Percentiles rank a stretch among this genome's conserved stretches.
phyloP scores from a whole-genome alignment of 2,888 invertebrate genomes.

The Fragum sueziense region DNA sequence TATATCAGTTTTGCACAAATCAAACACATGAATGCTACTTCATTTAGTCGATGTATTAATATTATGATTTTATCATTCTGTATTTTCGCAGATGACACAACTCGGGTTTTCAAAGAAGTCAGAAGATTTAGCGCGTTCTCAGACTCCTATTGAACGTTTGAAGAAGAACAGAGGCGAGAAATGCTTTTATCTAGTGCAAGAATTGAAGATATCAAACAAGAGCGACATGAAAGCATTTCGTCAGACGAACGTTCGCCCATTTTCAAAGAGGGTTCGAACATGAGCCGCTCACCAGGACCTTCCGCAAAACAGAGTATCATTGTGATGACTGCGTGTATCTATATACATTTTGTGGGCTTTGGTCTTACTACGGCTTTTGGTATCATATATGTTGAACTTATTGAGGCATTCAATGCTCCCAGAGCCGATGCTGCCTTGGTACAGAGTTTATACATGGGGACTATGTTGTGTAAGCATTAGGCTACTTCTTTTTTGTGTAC shows the following conservation, averaged over 20 bases:
- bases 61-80: no score
- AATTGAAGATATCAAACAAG: background rate
- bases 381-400: conserved; percentile 48
- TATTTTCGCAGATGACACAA: no score
- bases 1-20: no score
- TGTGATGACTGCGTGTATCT: conserved; percentile 45
- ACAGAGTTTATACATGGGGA: conserved; percentile 44
- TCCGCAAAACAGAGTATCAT: conserved; percentile 15
- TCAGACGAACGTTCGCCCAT: background rate
- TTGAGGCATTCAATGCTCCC: conserved; percentile 31
- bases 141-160: conserved; percentile 1
- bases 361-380: conserved; percentile 39
- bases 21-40: no score
- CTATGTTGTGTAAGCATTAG: conserved; percentile 27
- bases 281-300: no score
- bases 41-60: no score
- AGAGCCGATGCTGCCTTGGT: conserved; percentile 49
- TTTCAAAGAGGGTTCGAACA: background rate
- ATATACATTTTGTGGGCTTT: conserved; percentile 10
- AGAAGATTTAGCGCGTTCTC: background rate
- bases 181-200: background rate
- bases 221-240: background rate
- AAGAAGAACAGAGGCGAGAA: background rate
- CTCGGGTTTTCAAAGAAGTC: no score
- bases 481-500: no score